Evolutionary conservation across 2,113 vertebrate species (phyloP).

Genomic region (Corythoichthys haematopterus): DNA sequence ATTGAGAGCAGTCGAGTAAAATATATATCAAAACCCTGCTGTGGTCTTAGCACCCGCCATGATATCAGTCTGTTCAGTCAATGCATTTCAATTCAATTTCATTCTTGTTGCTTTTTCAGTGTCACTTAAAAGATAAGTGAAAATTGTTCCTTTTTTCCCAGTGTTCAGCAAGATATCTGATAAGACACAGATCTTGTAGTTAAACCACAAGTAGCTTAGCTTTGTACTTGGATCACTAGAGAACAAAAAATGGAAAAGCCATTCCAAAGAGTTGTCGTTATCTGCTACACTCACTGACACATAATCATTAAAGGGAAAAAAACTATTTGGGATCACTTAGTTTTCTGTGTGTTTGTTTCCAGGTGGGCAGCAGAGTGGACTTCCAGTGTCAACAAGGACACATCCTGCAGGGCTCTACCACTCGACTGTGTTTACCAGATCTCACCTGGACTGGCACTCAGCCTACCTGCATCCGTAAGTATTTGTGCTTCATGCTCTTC

Average conservation of each 20-base stretch:
- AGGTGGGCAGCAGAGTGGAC: conserved; percentile 85
- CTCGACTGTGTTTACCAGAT: conserved; percentile 86
- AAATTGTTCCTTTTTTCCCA: conserved; percentile 31
- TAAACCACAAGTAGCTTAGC: conserved; percentile 37
- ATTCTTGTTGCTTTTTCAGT: conserved; percentile 36
- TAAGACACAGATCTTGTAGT: conserved; percentile 32
- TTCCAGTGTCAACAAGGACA: conserved; percentile 93
- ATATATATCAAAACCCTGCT: conserved; percentile 17
- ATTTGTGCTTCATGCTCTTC: conserved; percentile 3
- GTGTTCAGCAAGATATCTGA: conserved; percentile 32
- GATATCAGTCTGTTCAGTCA: conserved; percentile 22
- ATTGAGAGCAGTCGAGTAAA: conserved; percentile 6
- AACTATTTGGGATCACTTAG: conserved; percentile 18
- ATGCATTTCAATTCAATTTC: conserved; percentile 31
- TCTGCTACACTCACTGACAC: conserved; percentile 45
- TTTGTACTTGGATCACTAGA: conserved; percentile 36
- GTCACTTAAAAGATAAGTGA: conserved; percentile 41
- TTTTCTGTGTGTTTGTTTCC: conserved; percentile 45
- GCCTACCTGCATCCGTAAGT: conserved; percentile 90
- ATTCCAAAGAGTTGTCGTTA: conserved; percentile 38
- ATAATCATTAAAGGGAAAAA: conserved; percentile 45
- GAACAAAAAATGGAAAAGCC: conserved; percentile 33
- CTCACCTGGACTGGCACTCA: conserved; percentile 93
- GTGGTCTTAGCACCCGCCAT: conserved; percentile 24
- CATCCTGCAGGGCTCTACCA: conserved; percentile 92